Conservation (phyloP, 2,797 vertebrate genomes). For the Oryzias dopingdopingensis region DNA sequence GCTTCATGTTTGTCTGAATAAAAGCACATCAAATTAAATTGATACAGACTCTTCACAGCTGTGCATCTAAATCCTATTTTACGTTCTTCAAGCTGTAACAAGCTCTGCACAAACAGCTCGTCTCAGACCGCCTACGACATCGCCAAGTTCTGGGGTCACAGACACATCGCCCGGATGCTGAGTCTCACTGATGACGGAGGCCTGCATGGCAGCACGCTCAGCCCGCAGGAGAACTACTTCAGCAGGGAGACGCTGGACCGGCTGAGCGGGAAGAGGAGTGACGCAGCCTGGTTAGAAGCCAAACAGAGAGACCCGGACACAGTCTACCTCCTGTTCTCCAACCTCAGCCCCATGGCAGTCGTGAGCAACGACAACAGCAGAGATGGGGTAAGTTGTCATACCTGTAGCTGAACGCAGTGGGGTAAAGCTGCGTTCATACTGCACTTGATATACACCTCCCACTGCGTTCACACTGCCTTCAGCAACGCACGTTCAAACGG, state of each 20-base stretch:
- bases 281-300: conserved; percentile 80
- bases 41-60: neutral
- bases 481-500: too few species aligned
- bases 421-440: too few species aligned
- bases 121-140: conserved; percentile 89
- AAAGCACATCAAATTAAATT: too few species aligned
- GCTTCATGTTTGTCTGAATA: too few species aligned
- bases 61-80: neutral
- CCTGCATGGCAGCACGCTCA: conserved; percentile 36
- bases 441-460: too few species aligned
- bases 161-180: conserved; percentile 82
- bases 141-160: conserved; percentile 92
- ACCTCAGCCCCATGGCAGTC: conserved; percentile 83
- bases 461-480: too few species aligned
- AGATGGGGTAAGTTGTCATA: conserved; percentile 23
- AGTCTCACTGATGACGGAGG: conserved; percentile 48
- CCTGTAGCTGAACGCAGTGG: neutral
- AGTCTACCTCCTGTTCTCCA: conserved; percentile 87
- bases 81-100: conserved; percentile 79
- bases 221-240: conserved; percentile 85
- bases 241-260: conserved; percentile 84
- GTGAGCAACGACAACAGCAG: conserved; percentile 31
- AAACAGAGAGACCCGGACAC: conserved; percentile 76
- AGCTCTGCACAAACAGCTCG: conserved; percentile 80
- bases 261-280: conserved; percentile 83